Evolutionary conservation across 2,888 invertebrate species (phyloP), one percentile per base, ranked within the genome.

Genomic region (Sarcophaga variegata): DNA sequence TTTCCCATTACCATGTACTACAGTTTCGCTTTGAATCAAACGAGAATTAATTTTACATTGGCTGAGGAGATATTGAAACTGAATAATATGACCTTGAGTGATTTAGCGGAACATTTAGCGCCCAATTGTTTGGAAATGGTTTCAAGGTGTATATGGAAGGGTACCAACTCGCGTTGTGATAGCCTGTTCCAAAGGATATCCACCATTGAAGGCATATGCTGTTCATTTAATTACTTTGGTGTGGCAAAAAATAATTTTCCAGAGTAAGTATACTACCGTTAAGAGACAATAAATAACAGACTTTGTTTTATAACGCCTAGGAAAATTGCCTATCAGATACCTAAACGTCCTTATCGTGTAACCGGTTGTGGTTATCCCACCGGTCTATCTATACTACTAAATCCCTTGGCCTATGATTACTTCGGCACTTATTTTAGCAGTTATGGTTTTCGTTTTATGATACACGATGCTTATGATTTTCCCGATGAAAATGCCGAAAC

Each of bases 301-400:
- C 37, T 37, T 37, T 37, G 2, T 76, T 70, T 2, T 67, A 66
- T 60, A 27, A 59, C 62, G 64, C 47, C 20, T 20, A 93, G 93
- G 2, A 93, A 93, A 90, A 90, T 93, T 0, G 91, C 91, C 1
- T 92, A 92, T 66, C 92, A 93, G 78, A 91, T 93, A 17, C 93
- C 94, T 60, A 92, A 92, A 27, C 91, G 90, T 3, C 96, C 96
- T 0, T 94, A 95, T 78, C 94, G 95, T 2, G 95, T 96, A 0
- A 95, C 96, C 0, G 95, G 96, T 0, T 96, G 96, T 89, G 96
- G 96, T 0, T 95, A 95, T 90, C 95, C 95, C 89, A 96, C 96
- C 0, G 96, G 96, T 0, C 93, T 96, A 0, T 95, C 95, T 0
- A 94, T 95, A 0, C 90, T 96, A 3, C 88, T 96, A 0, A 94